Evolutionary conservation across 1,140 invertebrate species (phyloP).

Genomic region (Teleogryllus occipitalis): DNA sequence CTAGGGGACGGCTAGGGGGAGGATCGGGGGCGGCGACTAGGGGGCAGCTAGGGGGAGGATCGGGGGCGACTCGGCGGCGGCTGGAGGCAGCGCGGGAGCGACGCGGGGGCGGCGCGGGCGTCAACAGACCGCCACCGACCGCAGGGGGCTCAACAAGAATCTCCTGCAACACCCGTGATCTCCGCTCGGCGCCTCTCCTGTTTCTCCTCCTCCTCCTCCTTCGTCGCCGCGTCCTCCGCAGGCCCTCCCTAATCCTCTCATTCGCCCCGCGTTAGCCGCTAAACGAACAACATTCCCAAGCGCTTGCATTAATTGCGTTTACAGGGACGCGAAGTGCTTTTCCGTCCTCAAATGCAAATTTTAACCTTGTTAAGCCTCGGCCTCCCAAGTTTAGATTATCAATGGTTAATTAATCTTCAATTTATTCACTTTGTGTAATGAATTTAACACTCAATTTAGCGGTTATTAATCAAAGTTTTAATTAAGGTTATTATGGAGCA

Average conservation of each 20-base stretch:
- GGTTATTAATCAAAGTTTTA: constrained; percentile 43
- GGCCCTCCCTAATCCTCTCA: constrained; percentile 14
- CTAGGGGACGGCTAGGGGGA: too few relatives aligned
- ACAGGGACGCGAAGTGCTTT: constrained; percentile 37
- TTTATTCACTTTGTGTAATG: constrained; percentile 44
- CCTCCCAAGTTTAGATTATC: constrained; percentile 41
- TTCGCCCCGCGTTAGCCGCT: constrained; percentile 9
- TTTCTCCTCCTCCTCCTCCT: not conserved
- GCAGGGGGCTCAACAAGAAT: too few relatives aligned
- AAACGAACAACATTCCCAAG: constrained; percentile 20
- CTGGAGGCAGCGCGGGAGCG: too few relatives aligned
- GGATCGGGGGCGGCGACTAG: too few relatives aligned
- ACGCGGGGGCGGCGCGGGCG: too few relatives aligned
- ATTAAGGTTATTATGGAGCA: constrained; percentile 35
- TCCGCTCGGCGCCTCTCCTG: not conserved
- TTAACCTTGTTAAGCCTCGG: constrained; percentile 39
- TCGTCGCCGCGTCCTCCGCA: not conserved
- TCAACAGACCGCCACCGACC: too few relatives aligned
- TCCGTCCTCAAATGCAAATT: constrained; percentile 43
- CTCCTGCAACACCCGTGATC: too few relatives aligned
- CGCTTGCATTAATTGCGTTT: constrained; percentile 36
- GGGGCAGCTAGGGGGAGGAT: too few relatives aligned
- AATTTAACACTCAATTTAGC: constrained; percentile 44
- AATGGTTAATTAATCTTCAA: constrained; percentile 44
- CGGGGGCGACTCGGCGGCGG: too few relatives aligned